These are phyloP conservation scores for Iphiclides podalirius DNA, from an alignment of 2,888 invertebrate species.

Conservation along the genomic window DNA sequence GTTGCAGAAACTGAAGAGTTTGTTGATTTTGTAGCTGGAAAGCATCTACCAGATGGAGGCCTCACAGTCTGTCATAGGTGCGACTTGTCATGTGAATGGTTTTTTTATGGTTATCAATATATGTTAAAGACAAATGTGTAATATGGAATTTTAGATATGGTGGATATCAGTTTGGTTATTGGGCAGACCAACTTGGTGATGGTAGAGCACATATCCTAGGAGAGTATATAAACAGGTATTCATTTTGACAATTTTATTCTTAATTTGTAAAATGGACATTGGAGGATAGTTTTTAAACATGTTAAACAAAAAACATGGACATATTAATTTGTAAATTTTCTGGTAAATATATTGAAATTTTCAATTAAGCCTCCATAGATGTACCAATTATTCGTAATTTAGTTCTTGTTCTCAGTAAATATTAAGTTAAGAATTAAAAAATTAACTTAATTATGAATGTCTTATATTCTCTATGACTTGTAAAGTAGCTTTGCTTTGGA, in stretches of 20 bases:
- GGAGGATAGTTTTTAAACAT: too few relatives aligned
- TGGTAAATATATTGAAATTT: too few relatives aligned
- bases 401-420: too few relatives aligned
- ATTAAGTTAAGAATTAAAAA: too few relatives aligned
- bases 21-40: conserved; percentile 80
- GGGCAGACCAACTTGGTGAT: conserved; percentile 85
- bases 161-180: conserved; percentile 84
- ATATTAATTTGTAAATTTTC: too few relatives aligned
- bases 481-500: too few relatives aligned
- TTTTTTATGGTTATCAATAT: background rate
- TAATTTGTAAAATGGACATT: background rate
- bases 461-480: too few relatives aligned
- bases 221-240: conserved; percentile 72
- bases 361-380: too few relatives aligned
- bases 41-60: conserved; percentile 75
- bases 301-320: too few relatives aligned
- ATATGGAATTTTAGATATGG: conserved; percentile 70
- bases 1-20: conserved; percentile 74
- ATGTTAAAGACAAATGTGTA: too few relatives aligned
- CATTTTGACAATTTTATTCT: background rate
- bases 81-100: background rate
- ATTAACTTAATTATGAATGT: too few relatives aligned
- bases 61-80: conserved; percentile 77
- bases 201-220: conserved; percentile 79
- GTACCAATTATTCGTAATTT: too few relatives aligned